Conservation (phyloP, 64 coral and sea anemone genomes). For the Platygyra sinensis region DNA sequence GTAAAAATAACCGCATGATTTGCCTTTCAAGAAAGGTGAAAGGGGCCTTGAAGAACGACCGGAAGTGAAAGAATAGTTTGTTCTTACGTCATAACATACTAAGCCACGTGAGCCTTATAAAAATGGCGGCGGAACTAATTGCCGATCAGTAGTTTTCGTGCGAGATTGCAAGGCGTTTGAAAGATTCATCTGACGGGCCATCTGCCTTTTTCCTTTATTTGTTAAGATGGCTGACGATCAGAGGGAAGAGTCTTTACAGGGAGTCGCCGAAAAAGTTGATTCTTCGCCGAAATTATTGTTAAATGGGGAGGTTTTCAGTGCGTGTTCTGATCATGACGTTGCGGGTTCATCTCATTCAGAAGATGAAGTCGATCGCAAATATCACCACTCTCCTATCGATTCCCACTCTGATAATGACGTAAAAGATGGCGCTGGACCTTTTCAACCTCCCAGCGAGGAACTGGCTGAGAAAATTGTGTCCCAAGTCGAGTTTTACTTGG, state of each 20-base stretch:
- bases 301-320: slow-evolving; percentile 69
- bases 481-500: slow-evolving; percentile 95
- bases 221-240: slow-evolving; percentile 85
- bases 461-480: slow-evolving; percentile 73
- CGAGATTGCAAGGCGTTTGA: not conserved
- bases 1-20: slow-evolving; percentile 24
- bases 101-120: slow-evolving; percentile 79
- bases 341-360: slow-evolving; percentile 87
- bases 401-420: slow-evolving; percentile 96
- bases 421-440: slow-evolving; percentile 65
- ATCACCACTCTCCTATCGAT: slow-evolving; percentile 69
- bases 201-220: slow-evolving; percentile 60
- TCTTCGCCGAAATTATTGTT: slow-evolving; percentile 83
- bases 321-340: slow-evolving; percentile 89
- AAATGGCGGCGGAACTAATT: slow-evolving; percentile 31
- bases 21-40: not conserved
- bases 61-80: slow-evolving; percentile 46
- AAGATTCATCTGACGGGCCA: slow-evolving; percentile 31
- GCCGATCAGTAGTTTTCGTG: slow-evolving; percentile 3
- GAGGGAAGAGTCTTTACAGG: slow-evolving; percentile 17
- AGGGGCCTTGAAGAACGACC: not conserved
- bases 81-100: slow-evolving; percentile 68
- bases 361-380: slow-evolving; percentile 71
- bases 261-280: slow-evolving; percentile 46
- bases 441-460: slow-evolving; percentile 83